Conservation (phyloP, 2,797 vertebrate species). For the Aselliscus stoliczkanus region DNA sequence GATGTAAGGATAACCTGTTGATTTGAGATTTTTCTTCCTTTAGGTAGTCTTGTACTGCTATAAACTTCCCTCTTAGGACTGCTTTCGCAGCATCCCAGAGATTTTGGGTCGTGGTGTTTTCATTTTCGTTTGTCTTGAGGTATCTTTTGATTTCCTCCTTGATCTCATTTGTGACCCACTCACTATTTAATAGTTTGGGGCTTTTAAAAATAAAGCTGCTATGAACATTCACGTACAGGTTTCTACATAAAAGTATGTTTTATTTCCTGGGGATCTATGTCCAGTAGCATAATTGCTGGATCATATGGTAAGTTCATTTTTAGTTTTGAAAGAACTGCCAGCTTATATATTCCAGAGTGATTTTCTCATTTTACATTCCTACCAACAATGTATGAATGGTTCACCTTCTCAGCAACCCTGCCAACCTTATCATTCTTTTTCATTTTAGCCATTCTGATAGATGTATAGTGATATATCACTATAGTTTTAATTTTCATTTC, state of each 20-base stretch:
- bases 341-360: not conserved
- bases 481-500: not conserved
- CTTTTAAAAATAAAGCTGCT: not conserved
- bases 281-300: not conserved
- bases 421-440: not conserved
- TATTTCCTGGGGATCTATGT: not conserved
- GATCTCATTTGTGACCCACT: no score
- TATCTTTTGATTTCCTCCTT: no score
- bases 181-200: no score
- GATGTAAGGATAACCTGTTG: no score
- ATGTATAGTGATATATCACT: not conserved
- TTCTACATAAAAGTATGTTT: not conserved
- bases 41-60: no score
- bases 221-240: not conserved
- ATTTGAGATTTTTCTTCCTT: no score
- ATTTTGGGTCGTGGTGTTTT: no score
- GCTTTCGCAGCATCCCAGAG: no score
- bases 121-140: no score
- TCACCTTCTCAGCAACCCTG: not conserved
- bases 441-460: not conserved
- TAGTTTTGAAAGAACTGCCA: not conserved
- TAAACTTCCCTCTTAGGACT: no score
- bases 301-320: not conserved
- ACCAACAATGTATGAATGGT: not conserved
- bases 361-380: not conserved